Evolutionary conservation across 2,888 invertebrate species (phyloP), one percentile per base, ranked within the genome.

Genomic region (Agriotes lineatus): DNA sequence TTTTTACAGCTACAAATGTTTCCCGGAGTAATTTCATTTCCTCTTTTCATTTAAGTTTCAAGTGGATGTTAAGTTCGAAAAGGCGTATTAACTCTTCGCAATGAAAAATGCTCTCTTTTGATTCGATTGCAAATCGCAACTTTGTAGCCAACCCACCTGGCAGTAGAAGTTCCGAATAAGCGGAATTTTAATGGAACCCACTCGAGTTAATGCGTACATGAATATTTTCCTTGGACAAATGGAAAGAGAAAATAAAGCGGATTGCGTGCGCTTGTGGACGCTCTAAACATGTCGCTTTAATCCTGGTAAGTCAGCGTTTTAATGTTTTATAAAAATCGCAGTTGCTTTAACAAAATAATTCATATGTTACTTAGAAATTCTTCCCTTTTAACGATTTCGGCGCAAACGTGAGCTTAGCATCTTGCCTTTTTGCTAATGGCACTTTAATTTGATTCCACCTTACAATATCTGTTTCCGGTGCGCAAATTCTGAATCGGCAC

Each of bases 1-100:
- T 63, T 44, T 39, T 63, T 63, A 56, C 54, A 25, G 25, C 35
- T 56, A 63, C 56, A 45, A 56, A 56, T 63, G 54, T 42, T 56
- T 56, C 39, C 33, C 22, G 19, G 30, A n/a, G 52, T 52, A 62
- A 62, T 62, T 62, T 52, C 52, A 62, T 62, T 62, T 62, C 42
- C 39, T 39, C 30, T 62, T 54, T 54, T 54, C 54, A 54, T 54
- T 54, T 54, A 35, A 54, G 54, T 54, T 35, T 54, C 16, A 54
- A 54, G 35, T 54, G 48, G 48, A 48, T 25, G 22, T 48, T 48
- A 48, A 48, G 48, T 48, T 48, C 48, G 6, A 48, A 48, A 48
- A 48, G 22, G 20, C 48, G 10, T 22, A 48, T 48, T 48, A 48
- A 14, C 48, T 22, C 12, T n/a, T 20, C n/a, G 22, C 12, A 22